Evolutionary conservation across 2,113 vertebrate species (phyloP).

Genomic region (Procavia capensis): DNA sequence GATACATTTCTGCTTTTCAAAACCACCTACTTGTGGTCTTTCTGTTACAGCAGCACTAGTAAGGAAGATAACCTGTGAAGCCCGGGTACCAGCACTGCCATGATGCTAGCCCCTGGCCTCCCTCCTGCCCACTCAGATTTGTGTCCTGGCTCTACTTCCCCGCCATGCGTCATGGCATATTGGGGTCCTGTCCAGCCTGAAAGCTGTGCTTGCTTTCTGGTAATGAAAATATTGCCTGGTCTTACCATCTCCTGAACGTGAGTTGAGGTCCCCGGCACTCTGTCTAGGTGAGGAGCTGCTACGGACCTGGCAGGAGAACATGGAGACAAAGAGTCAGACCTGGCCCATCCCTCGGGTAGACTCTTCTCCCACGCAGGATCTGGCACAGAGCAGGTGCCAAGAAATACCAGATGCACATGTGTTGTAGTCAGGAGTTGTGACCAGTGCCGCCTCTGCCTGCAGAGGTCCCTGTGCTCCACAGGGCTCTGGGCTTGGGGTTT

Average conservation of each 20-base stretch:
- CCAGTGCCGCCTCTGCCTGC: too few relatives aligned
- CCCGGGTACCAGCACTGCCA: not conserved
- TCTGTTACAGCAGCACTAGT: not conserved
- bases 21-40: not conserved
- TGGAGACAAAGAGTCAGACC: not conserved
- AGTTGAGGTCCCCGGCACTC: not conserved
- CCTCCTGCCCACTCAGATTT: not conserved
- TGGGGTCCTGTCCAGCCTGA: not conserved
- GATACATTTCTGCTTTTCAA: not conserved
- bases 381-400: not conserved
- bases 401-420: not conserved
- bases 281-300: not conserved
- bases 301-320: not conserved
- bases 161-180: not conserved
- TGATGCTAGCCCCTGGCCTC: not conserved
- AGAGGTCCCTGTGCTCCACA: not conserved
- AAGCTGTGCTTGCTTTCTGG: not conserved
- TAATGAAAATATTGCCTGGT: not conserved
- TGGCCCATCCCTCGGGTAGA: rapidly evolving
- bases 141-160: too few relatives aligned
- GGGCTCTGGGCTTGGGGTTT: not conserved
- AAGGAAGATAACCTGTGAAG: not conserved
- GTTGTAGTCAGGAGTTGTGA: not conserved
- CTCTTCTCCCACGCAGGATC: not conserved
- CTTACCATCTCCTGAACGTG: not conserved